phyloP scores from a whole-genome alignment of 2,113 vertebrate genomes.

The Planiliza haematocheilus region DNA sequence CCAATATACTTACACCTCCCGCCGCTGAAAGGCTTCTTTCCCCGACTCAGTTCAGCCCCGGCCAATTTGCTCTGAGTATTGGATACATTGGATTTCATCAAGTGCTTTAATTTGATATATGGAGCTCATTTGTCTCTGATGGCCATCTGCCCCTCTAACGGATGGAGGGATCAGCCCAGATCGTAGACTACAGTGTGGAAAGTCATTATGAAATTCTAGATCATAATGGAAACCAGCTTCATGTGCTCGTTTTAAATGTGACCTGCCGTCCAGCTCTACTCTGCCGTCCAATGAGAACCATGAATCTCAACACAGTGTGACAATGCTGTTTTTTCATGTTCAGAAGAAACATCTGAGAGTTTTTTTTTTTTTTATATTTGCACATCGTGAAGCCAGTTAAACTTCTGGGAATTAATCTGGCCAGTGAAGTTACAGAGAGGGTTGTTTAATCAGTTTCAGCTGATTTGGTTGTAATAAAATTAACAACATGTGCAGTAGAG shows the following conservation, averaged over 20 bases:
- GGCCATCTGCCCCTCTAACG: slow-evolving; percentile 7
- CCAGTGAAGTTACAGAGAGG: no score
- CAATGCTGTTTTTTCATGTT: neutral
- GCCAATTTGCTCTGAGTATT: slow-evolving; percentile 6
- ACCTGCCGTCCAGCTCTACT: neutral
- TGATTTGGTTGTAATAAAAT: no score
- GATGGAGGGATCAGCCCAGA: no score
- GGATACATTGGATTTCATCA: slow-evolving; percentile 26
- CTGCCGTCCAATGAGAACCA: neutral
- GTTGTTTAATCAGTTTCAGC: no score
- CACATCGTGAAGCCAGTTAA: no score
- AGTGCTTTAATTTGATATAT: slow-evolving; percentile 48
- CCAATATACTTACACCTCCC: slow-evolving; percentile 2
- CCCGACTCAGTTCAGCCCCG: slow-evolving; percentile 3
- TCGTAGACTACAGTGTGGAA: no score
- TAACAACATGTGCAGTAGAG: no score
- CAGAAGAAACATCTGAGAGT: neutral
- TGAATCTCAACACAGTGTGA: neutral
- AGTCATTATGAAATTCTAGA: slow-evolving; percentile 10
- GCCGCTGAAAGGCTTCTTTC: neutral
- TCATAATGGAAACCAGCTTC: neutral
- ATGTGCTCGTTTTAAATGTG: neutral
- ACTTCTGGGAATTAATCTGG: no score
- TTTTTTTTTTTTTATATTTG: no score
- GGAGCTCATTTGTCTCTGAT: slow-evolving; percentile 45